Base-by-base conservation (phyloP, 2,888 invertebrate genomes). In the Brassicogethes aeneus region DNA sequence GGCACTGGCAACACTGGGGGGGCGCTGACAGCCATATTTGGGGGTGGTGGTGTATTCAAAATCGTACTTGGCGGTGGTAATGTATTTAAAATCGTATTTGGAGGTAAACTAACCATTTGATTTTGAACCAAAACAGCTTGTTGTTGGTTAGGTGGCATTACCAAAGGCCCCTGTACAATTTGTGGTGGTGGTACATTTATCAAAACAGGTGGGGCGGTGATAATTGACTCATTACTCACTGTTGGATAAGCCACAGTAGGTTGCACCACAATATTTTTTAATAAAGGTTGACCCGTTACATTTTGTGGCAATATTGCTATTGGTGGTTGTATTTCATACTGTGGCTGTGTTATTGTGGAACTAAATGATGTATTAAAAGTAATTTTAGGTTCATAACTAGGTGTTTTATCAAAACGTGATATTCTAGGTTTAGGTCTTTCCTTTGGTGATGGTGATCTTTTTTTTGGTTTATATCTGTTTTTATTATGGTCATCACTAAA, bases 151-250 rank as follows among this genome's bases (percentile, higher is more conserved):
- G 46, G 33, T 5, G 47, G 46, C 40, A 49, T 43, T 16, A 48
- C 41, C 14, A 51, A 39, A 40, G 48, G 34, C 12, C 38, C 42
- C 36, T 59, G 59, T 16, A 60, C 45, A 30, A 65, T 50, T 42
- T 68, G 66, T 10, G 69, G 68, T 3, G 69, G 68, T 14, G 68
- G 68, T 15, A 66, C 61, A 33, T 61, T 62, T 41, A 65, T 46
- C 23, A 65, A 52, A 16, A 65, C 52, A 2, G 66, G 64, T 16
- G 65, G 62, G 13, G 66, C 61, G n/a, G 60, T 57, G 38, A 66
- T 58, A 16, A 65, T 56, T 3, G 59, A 52, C 17, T 49, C n/a
- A n/a, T n/a, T n/a, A n/a, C n/a, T n/a, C n/a, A n/a, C 46, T 15
- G 37, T 47, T 7, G 39, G 30, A 16, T 35, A 13, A 29, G 45